A percentile compares a stretch with the other conserved stretches of the same genome.
Conservation (phyloP, 2,797 vertebrate species). For the Gobio occitaniae region DNA sequence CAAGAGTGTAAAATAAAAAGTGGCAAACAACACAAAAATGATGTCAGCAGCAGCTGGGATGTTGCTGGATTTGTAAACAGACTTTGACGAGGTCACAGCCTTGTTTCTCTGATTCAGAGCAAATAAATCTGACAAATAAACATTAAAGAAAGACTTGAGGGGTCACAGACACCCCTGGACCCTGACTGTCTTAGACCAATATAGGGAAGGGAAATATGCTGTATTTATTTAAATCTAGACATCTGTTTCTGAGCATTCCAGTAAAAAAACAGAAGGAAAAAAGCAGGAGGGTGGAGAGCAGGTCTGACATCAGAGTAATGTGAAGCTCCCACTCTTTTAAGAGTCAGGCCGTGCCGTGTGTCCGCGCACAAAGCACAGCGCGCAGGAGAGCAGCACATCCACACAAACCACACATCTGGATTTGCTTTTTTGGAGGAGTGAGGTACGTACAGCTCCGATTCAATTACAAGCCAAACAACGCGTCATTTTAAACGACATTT, state of each 20-base stretch:
- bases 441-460: conserved; percentile 65
- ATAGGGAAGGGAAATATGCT: background rate
- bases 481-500: background rate
- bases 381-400: conserved; percentile 54
- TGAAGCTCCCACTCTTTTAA: conserved; percentile 59
- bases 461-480: background rate
- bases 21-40: background rate
- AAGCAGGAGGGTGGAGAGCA: conserved; percentile 26
- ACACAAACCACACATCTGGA: conserved; percentile 64
- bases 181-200: background rate
- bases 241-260: conserved; percentile 11
- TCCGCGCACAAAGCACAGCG: conserved; percentile 50
- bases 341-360: conserved; percentile 55
- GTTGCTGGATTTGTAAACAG: conserved; percentile 43
- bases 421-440: conserved; percentile 55
- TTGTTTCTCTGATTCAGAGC: background rate
- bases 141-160: background rate
- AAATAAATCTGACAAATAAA: conserved; percentile 9
- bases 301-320: conserved; percentile 69
- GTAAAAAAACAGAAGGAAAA: background rate
- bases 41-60: conserved; percentile 46
- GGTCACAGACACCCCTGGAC: background rate
- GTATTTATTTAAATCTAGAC: background rate
- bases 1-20: background rate
- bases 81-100: conserved; percentile 12